A percentile compares a stretch with the other conserved stretches of the same genome.
These are phyloP conservation scores for Panthera uncia DNA, from an alignment of 2,113 vertebrate genomes.

Conservation along the genomic window DNA sequence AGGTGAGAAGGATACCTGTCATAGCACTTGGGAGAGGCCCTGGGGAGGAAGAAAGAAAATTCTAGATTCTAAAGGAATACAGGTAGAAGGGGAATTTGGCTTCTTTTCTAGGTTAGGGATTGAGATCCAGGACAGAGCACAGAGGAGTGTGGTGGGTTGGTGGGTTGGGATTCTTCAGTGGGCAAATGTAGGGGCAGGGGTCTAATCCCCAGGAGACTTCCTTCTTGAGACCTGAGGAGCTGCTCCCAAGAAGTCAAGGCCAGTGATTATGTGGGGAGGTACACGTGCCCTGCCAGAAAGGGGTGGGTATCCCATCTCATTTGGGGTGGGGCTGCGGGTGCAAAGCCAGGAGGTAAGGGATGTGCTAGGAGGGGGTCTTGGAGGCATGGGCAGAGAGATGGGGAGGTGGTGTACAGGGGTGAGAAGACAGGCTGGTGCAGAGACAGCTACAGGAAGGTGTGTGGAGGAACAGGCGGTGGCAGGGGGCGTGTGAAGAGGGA, in stretches of 20 bases:
- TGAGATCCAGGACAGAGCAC: background rate
- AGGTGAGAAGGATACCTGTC: background rate
- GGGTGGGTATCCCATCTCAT: background rate
- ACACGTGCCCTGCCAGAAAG: constrained; percentile 66
- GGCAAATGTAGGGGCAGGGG: background rate
- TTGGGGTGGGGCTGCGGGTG: background rate
- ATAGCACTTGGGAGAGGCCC: background rate
- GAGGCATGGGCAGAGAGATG: background rate
- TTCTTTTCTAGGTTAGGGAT: constrained; percentile 9
- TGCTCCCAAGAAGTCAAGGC: background rate
- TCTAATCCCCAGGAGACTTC: background rate
- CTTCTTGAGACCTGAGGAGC: background rate
- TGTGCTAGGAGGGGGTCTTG: background rate
- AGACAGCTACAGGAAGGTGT: background rate
- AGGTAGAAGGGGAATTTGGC: background rate
- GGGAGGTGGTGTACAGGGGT: background rate
- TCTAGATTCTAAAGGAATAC: background rate
- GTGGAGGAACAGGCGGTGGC: background rate
- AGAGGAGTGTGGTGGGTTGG: background rate
- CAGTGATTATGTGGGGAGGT: background rate
- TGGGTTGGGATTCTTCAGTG: background rate
- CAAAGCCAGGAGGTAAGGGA: background rate
- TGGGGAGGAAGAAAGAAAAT: background rate
- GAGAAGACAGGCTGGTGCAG: background rate
- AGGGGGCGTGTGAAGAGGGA: background rate